Conservation (phyloP, 2,888 invertebrate genomes). For the Neria commutata region DNA sequence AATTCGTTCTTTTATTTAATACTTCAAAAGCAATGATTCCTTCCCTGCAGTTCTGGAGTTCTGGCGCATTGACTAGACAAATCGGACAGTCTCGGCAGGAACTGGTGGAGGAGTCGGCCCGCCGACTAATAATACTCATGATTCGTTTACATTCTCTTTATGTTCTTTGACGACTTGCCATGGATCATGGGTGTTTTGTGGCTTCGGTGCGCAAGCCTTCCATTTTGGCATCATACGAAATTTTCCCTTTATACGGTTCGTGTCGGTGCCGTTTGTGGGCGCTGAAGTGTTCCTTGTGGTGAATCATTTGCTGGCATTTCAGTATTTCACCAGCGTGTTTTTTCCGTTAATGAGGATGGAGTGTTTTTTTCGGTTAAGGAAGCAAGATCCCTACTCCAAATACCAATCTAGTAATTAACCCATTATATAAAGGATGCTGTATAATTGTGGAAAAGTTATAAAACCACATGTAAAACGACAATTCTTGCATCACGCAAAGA, state of each 20-base stretch:
- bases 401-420: no score
- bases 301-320: conserved; percentile 86
- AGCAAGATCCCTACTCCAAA: no score
- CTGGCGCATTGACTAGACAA: no score
- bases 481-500: no score
- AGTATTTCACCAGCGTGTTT: conserved; percentile 74
- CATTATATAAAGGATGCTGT: no score
- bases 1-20: no score
- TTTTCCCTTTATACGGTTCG: conserved; percentile 81
- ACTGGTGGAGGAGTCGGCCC: conserved; percentile 88
- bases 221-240: conserved; percentile 77
- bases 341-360: conserved; percentile 83
- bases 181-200: conserved; percentile 72
- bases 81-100: no score
- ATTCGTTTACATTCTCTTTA: conserved; percentile 77
- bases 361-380: no score
- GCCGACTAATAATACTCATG: conserved; percentile 76
- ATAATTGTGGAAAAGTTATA: no score
- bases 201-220: conserved; percentile 74
- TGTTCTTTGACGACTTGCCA: conserved; percentile 83
- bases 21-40: no score
- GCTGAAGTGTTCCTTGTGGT: conserved; percentile 72
- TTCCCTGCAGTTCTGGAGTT: no score
- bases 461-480: no score
- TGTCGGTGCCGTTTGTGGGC: conserved; percentile 75